Conservation (phyloP, 2,888 invertebrate species). For the Punctoribates punctum region DNA sequence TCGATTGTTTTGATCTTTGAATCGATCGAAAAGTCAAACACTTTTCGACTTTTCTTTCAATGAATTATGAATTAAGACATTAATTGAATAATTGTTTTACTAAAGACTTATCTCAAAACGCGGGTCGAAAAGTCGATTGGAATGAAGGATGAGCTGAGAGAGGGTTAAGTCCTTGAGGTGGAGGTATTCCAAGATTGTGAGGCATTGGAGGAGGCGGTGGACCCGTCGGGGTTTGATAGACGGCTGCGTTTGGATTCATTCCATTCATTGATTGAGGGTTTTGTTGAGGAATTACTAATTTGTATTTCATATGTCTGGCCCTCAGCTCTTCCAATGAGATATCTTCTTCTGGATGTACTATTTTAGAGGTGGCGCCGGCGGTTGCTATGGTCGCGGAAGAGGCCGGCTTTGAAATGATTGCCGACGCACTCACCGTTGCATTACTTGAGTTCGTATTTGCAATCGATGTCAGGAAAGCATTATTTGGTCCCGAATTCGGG, state of each 20-base stretch:
- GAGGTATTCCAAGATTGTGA: constrained; percentile 16
- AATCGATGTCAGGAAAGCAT: constrained; percentile 8
- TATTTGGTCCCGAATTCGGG: constrained; percentile 5
- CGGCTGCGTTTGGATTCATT: constrained; percentile 6
- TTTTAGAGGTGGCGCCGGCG: constrained; percentile 79
- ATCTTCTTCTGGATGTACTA: constrained; percentile 89
- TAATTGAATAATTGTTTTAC: constrained; percentile 17
- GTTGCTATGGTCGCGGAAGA: constrained; percentile 71
- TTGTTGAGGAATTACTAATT: constrained; percentile 18
- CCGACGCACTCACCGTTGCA: constrained; percentile 53
- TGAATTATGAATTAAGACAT: background rate
- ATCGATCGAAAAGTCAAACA: background rate
- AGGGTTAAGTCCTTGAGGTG: constrained; percentile 1
- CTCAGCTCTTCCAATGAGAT: constrained; percentile 62
- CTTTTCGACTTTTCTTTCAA: background rate
- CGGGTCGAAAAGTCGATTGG: constrained; percentile 25
- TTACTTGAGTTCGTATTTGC: constrained; percentile 53
- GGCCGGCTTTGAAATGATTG: constrained; percentile 34
- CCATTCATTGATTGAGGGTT: background rate
- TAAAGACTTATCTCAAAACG: constrained; percentile 31
- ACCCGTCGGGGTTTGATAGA: background rate
- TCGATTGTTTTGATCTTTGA: background rate
- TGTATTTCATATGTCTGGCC: constrained; percentile 45
- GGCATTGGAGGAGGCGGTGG: constrained; percentile 20
- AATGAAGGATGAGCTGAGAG: constrained; percentile 12